Conservation (phyloP, 1,140 invertebrate species). For the Lethrus apterus region DNA sequence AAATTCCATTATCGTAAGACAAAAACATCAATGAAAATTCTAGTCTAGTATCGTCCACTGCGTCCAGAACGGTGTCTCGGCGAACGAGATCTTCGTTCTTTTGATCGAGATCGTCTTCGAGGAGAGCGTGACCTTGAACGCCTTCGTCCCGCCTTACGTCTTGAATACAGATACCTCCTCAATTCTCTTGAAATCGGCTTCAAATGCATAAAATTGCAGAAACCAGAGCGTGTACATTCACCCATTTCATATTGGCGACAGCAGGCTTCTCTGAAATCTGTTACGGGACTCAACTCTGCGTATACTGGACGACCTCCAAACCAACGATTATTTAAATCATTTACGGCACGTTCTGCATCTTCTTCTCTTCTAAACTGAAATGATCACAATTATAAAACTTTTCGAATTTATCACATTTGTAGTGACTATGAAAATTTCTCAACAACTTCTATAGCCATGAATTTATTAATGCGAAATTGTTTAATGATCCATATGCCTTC, state of each 20-base stretch:
- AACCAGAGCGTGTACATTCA: slow-evolving; percentile 95
- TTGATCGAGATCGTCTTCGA: slow-evolving; percentile 41
- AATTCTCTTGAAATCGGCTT: slow-evolving; percentile 95
- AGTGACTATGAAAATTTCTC: too few relatives aligned
- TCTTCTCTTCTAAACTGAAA: slow-evolving; percentile 91
- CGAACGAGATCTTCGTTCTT: slow-evolving; percentile 41
- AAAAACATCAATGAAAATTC: slow-evolving; percentile 1
- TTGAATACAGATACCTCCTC: slow-evolving; percentile 61
- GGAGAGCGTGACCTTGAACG: slow-evolving; percentile 42
- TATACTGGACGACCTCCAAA: slow-evolving; percentile 98
- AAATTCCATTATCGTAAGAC: too few relatives aligned
- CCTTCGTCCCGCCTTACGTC: slow-evolving; percentile 42
- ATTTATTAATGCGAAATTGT: not conserved
- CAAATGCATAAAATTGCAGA: slow-evolving; percentile 99
- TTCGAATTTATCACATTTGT: too few relatives aligned
- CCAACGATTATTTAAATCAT: slow-evolving; percentile 97
- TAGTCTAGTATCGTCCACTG: slow-evolving; percentile 43
- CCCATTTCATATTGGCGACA: slow-evolving; percentile 99
- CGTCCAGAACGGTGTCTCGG: slow-evolving; percentile 43
- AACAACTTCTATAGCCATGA: too few relatives aligned
- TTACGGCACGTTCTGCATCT: slow-evolving; percentile 94
- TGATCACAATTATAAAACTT: too few relatives aligned
- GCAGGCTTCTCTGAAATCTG: slow-evolving; percentile 97
- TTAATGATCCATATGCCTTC: not conserved
- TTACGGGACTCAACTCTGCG: slow-evolving; percentile 95